Conservation (phyloP, 2,797 vertebrate genomes). For the Gymnopithys bicolor region DNA sequence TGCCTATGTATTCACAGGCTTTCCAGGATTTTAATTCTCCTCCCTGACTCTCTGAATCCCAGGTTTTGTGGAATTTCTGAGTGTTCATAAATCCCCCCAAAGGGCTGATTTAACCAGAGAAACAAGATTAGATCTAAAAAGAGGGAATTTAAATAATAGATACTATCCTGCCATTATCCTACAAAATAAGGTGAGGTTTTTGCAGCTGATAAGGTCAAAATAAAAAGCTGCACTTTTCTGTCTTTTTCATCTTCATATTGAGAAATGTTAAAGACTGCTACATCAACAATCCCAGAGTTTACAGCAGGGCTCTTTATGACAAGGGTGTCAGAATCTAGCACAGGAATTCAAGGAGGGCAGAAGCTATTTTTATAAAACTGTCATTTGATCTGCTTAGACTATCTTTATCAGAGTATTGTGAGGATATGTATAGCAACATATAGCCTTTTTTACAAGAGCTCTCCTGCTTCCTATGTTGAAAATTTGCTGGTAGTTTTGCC, state of each 20-base stretch:
- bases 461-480: neutral
- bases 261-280: neutral
- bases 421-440: neutral
- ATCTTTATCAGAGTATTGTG: conserved; percentile 23
- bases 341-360: neutral
- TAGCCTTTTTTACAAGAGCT: neutral
- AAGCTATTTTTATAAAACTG: conserved; percentile 25
- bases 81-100: neutral
- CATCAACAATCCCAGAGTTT: neutral
- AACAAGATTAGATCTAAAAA: neutral
- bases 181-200: neutral
- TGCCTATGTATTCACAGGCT: neutral
- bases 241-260: neutral
- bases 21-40: conserved; percentile 20
- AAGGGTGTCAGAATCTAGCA: conserved; percentile 1
- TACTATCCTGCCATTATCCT: neutral
- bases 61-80: neutral
- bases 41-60: neutral
- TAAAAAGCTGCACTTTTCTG: neutral
- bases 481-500: neutral
- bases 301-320: neutral
- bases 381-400: conserved; percentile 8
- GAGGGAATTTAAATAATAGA: neutral
- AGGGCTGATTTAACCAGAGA: neutral
- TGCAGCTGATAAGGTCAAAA: neutral